Base-by-base conservation (phyloP, 1,140 invertebrate species). In the Ceratoteleas bidentatus region DNA sequence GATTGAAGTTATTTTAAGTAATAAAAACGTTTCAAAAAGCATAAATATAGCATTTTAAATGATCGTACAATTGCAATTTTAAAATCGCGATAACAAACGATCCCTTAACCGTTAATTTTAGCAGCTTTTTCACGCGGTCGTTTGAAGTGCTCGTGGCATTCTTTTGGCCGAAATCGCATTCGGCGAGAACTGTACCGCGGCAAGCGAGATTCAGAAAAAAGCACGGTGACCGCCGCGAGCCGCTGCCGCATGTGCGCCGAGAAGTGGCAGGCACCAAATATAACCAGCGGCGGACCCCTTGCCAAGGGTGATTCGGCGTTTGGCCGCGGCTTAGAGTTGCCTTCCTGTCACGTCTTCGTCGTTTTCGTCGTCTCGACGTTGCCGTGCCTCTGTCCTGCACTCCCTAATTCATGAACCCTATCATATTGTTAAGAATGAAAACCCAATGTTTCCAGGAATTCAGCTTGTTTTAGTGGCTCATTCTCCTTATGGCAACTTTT, bases 251-350 rank as follows among this genome's bases (percentile, higher is more conserved):
- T 84, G 80, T 82, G 81, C 57, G 77, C 76, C 74, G 6, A 54
- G 74, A 85, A 84, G 83, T 84, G 85, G 85, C 87, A 87, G 88
- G 87, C 80, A 90, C 89, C 89, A 90, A 90, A 90, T 82, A 90
- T 90, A 90, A 90, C 85, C 83, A 61, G 74, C 83, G 84, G 84
- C 84, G 81, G 88, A 89, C 89, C 89, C 89, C 89, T 90, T 88
- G 88, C 88, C 84, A 89, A 90, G 89, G 89, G 89, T 90, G 88
- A 87, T 88, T 86, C 73, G 72, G 65, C 86, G 78, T 85, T 78
- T 89, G 86, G 87, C 87, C 84, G 83, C 84, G 86, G 84, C 80
- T 81, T 66, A 72, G 81, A 24, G 56, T 58, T 65, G 61, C 74
- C 75, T 78, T 83, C 75, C 75, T 79, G 66, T 73, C 70, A 69